These are phyloP conservation scores for Apeira syringaria DNA, from an alignment of 2,888 invertebrate species.

Conservation along the genomic window DNA sequence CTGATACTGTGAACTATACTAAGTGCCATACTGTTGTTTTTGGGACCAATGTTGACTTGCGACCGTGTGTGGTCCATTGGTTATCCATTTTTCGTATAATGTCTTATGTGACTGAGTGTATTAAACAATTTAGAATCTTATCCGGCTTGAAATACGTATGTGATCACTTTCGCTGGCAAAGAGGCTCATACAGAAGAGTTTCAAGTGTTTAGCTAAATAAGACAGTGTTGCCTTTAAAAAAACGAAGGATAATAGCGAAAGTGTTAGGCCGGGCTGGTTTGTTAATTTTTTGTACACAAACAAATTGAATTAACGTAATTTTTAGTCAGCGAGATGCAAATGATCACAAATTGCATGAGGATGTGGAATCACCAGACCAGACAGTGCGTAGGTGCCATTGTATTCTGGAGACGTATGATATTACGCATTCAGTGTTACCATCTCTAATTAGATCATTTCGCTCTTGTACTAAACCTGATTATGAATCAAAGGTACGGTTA, in stretches of 20 bases:
- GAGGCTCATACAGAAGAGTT: constrained; percentile 29
- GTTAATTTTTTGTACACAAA: constrained; percentile 55
- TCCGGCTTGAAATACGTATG: constrained; percentile 30
- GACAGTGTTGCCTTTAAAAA: constrained; percentile 65
- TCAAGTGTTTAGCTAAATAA: constrained; percentile 55
- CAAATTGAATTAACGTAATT: constrained; percentile 53
- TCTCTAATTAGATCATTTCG: constrained; percentile 56
- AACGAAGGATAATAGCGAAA: constrained; percentile 70
- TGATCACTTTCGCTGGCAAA: constrained; percentile 29
- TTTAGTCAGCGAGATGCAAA: constrained; percentile 66
- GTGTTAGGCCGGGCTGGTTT: constrained; percentile 70
- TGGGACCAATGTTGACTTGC: constrained; percentile 71
- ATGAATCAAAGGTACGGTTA: constrained; percentile 10
- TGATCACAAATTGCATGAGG: constrained; percentile 65
- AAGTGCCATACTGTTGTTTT: constrained; percentile 79
- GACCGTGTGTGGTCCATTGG: constrained; percentile 77
- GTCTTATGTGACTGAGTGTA: constrained; percentile 27
- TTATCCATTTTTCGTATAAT: constrained; percentile 26
- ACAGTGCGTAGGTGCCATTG: constrained; percentile 78
- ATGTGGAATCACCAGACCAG: constrained; percentile 63
- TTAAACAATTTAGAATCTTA: constrained; percentile 45
- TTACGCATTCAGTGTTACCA: constrained; percentile 57
- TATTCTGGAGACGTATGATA: constrained; percentile 59
- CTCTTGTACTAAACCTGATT: constrained; percentile 32
- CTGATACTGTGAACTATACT: constrained; percentile 70